phyloP scores from a whole-genome alignment of 2,113 vertebrate genomes.

The Camelus bactrianus region DNA sequence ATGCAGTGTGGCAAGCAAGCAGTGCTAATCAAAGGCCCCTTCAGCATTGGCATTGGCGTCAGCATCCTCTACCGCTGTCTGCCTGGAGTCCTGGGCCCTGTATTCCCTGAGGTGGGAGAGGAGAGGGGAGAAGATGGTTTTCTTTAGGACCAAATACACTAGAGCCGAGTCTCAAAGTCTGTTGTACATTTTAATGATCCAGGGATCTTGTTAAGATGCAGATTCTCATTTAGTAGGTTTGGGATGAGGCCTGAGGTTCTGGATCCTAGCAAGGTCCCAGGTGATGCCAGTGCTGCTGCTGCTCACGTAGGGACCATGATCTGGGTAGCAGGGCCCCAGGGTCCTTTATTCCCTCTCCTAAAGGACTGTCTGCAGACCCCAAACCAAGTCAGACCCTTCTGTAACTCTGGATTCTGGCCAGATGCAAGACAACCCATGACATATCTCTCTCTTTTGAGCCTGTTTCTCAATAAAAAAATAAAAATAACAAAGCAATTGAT shows the following conservation, averaged over 20 bases:
- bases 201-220: background rate
- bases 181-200: background rate
- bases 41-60: background rate
- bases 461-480: background rate
- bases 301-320: background rate
- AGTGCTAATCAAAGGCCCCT: background rate
- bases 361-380: background rate
- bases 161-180: background rate
- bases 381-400: background rate
- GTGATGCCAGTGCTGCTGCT: background rate
- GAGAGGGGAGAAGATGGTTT: background rate
- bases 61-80: background rate
- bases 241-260: background rate
- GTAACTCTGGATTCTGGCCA: background rate
- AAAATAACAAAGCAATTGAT: constrained; percentile 8
- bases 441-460: background rate
- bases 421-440: background rate
- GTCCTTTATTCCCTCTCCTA: background rate
- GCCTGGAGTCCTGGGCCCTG: background rate
- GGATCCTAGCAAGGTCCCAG: background rate
- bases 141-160: background rate
- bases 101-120: background rate
- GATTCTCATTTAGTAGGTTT: background rate
- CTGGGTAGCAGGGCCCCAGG: background rate
- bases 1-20: background rate